phyloP scores from a whole-genome alignment of 2,113 vertebrate genomes.

The Corythoichthys intestinalis region DNA sequence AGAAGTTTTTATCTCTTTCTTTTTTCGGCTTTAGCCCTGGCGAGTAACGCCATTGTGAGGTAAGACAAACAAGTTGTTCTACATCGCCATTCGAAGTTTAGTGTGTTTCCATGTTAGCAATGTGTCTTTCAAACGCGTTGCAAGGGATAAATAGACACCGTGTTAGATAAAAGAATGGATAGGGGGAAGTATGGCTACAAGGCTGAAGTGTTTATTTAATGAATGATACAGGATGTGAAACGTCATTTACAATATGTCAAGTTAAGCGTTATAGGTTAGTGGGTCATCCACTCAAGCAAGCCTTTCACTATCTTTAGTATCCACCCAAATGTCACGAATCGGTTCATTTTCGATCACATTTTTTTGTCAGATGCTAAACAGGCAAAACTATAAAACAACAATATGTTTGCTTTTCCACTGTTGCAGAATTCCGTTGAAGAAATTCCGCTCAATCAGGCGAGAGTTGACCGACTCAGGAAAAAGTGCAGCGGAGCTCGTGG shows the following conservation, averaged over 20 bases:
- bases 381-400: not conserved
- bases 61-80: constrained; percentile 34
- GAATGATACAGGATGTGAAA: too few relatives aligned
- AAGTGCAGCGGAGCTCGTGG: constrained; percentile 64
- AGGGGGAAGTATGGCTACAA: too few relatives aligned
- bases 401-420: not conserved
- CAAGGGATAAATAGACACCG: not conserved
- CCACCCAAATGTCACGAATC: not conserved
- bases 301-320: not conserved
- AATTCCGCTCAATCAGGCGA: constrained; percentile 81
- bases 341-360: not conserved
- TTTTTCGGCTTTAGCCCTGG: constrained; percentile 44
- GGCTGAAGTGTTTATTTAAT: too few relatives aligned
- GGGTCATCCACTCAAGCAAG: not conserved
- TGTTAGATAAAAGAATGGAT: too few relatives aligned
- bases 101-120: not conserved
- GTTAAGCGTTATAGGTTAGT: not conserved
- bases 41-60: constrained; percentile 60
- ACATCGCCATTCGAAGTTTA: not conserved
- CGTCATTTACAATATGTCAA: not conserved
- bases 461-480: constrained; percentile 73
- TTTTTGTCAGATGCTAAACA: not conserved
- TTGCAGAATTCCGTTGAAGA: constrained; percentile 82
- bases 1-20: constrained; percentile 38
- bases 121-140: not conserved